Conservation (phyloP, 2,888 invertebrate genomes). For the Linnaemya tessellans region DNA sequence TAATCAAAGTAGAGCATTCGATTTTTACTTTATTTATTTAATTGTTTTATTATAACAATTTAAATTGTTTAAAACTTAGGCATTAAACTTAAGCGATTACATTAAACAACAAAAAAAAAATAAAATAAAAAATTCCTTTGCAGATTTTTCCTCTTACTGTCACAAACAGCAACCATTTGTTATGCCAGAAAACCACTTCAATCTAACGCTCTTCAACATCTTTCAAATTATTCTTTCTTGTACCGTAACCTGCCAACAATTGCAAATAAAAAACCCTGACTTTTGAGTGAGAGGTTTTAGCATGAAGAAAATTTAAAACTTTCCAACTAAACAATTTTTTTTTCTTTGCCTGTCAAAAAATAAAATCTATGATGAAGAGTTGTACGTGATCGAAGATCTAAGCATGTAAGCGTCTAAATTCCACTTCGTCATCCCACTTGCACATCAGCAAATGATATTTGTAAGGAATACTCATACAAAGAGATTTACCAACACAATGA, state of each 20-base stretch:
- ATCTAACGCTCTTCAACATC: slow-evolving; percentile 20
- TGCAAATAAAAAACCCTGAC: slow-evolving; percentile 1
- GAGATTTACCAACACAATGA: background rate
- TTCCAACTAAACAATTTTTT: slow-evolving; percentile 61
- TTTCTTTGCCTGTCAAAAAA: slow-evolving; percentile 64
- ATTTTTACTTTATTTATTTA: too few relatives aligned
- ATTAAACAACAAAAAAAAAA: background rate
- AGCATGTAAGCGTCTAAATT: slow-evolving; percentile 45
- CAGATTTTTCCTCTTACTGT: background rate
- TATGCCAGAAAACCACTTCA: background rate
- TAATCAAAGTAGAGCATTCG: too few relatives aligned
- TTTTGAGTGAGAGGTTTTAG: slow-evolving; percentile 1
- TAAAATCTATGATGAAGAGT: slow-evolving; percentile 68
- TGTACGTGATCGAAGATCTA: slow-evolving; percentile 69
- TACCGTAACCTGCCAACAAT: slow-evolving; percentile 35
- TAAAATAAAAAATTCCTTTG: background rate
- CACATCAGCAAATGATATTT: slow-evolving; percentile 41
- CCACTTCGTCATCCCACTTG: slow-evolving; percentile 56
- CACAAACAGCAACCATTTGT: background rate
- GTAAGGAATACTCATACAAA: slow-evolving; percentile 21
- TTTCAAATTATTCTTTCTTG: slow-evolving; percentile 40
- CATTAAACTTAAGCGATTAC: background rate
- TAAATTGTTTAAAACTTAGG: too few relatives aligned
- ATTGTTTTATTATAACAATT: too few relatives aligned
- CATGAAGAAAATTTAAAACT: slow-evolving; percentile 18